Evolutionary conservation across 2,797 vertebrate species (phyloP).

Genomic region (Takifugu rubripes): DNA sequence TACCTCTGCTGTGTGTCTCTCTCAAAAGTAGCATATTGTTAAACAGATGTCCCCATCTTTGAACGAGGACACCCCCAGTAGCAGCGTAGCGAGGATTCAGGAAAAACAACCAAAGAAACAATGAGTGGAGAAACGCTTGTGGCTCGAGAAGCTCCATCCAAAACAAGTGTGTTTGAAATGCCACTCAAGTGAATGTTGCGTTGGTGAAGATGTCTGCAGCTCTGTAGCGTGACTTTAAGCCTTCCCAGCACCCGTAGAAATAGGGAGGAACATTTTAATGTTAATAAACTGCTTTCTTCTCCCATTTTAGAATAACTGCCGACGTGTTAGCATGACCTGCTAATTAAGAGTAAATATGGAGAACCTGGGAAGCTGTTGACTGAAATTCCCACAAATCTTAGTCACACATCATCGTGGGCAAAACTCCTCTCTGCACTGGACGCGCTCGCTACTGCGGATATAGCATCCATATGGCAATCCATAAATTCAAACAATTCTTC

Average conservation of each 20-base stretch:
- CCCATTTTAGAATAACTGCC: not conserved
- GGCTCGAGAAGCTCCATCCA: slow-evolving; percentile 40
- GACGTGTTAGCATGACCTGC: too few relatives aligned
- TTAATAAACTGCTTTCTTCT: slow-evolving; percentile 15
- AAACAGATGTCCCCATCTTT: slow-evolving; percentile 59
- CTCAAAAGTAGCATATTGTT: slow-evolving; percentile 51
- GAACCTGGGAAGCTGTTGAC: too few relatives aligned
- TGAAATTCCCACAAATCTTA: too few relatives aligned
- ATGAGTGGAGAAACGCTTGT: slow-evolving; percentile 14
- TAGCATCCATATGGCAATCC: too few relatives aligned
- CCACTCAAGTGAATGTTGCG: slow-evolving; percentile 39
- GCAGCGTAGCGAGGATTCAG: slow-evolving; percentile 53
- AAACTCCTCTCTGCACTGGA: too few relatives aligned
- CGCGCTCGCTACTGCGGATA: too few relatives aligned
- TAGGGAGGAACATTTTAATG: slow-evolving; percentile 17
- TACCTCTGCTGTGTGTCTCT: not conserved
- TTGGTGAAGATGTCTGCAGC: slow-evolving; percentile 28
- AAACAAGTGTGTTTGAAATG: slow-evolving; percentile 41
- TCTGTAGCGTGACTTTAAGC: slow-evolving; percentile 29
- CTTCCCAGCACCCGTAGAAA: slow-evolving; percentile 26
- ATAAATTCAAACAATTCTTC: too few relatives aligned
- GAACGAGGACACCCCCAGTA: slow-evolving; percentile 47
- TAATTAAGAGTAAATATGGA: too few relatives aligned
- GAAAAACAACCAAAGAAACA: slow-evolving; percentile 41
- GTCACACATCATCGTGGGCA: too few relatives aligned